Evolutionary conservation across 2,797 vertebrate species (phyloP), one percentile per base, ranked within the genome.

Genomic region (Microcaecilia unicolor): DNA sequence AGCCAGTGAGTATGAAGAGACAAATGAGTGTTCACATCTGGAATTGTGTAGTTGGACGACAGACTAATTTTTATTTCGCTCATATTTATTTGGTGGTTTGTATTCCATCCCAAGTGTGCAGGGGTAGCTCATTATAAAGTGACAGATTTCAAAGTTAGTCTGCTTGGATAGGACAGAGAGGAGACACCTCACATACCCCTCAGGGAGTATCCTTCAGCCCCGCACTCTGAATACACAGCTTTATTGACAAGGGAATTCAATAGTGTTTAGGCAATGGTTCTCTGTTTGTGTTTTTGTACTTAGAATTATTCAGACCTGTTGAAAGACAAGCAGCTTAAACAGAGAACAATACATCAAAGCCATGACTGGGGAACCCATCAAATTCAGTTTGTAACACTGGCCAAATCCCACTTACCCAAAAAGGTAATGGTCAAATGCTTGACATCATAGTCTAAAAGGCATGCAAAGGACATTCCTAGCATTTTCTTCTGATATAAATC

Each of bases 161-260:
- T 5, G 18, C 41, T 18, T 49, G 15, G 32, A 22, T 42, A 44
- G 4, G 15, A 6, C 2, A 36, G 9, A 15, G 37, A 26, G 27
- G 20, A 7, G 30, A 2, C 22, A 42, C n/a, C 4, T 37, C 14
- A n/a, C n/a, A n/a, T n/a, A 33, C 41, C 17, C 24, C 35, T 24
- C 15, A 11, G 22, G 22, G 41, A 37, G 33, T 43, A 55, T 3
- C 7, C 9, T 29, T 13, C 1, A 1, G 22, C 39, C 1, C 25
- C 18, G 61, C 61, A 26, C n/a, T 54, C 37, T 27, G 14, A 52
- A 35, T 5, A 15, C 25, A 11, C 7, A 22, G 28, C 5, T n/a
- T 12, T 59, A 12, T 45, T 64, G 47, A 31, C 15, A 51, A 53
- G 23, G 10, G 67, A 56, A 64, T 56, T 35, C 13, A 10, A 18